These are phyloP conservation scores for Pungitius pungitius DNA, from an alignment of 2,113 vertebrate genomes.

Conservation along the genomic window DNA sequence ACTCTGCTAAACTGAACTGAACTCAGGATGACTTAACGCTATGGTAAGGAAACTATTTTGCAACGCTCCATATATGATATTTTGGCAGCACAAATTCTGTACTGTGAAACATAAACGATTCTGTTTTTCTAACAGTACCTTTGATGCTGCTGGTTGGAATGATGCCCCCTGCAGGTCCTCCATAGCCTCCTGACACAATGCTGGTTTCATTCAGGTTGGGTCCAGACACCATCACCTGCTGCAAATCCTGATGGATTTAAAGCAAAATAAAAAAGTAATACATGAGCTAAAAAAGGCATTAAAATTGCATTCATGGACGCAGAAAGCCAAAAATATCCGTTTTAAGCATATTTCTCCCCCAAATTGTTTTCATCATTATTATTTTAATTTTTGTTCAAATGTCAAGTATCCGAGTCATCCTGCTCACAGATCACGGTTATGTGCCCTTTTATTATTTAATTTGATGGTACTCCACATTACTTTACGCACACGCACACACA, in stretches of 20 bases:
- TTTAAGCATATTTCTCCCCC: too few relatives aligned
- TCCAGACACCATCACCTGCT: conserved; percentile 98
- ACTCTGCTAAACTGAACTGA: neutral
- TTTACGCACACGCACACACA: neutral
- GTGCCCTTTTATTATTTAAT: neutral
- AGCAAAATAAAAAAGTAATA: neutral
- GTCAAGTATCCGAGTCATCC: neutral
- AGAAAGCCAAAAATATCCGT: neutral
- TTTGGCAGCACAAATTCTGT: neutral
- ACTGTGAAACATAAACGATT: neutral
- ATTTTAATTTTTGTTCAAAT: too few relatives aligned
- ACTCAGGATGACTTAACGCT: neutral
- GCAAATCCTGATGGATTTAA: conserved; percentile 85
- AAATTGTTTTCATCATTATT: too few relatives aligned
- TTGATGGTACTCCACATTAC: neutral
- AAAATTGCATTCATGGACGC: neutral
- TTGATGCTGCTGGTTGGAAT: conserved; percentile 88
- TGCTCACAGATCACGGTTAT: neutral
- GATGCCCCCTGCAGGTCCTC: conserved; percentile 93
- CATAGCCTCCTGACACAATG: conserved; percentile 97
- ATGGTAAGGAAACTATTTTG: neutral
- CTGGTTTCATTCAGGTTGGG: conserved; percentile 98
- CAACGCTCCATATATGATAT: neutral
- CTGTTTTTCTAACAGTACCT: conserved; percentile 73
- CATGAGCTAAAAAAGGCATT: neutral